Base-by-base conservation (phyloP, 2,888 invertebrate genomes). In the Stegophylla sp. region DNA sequence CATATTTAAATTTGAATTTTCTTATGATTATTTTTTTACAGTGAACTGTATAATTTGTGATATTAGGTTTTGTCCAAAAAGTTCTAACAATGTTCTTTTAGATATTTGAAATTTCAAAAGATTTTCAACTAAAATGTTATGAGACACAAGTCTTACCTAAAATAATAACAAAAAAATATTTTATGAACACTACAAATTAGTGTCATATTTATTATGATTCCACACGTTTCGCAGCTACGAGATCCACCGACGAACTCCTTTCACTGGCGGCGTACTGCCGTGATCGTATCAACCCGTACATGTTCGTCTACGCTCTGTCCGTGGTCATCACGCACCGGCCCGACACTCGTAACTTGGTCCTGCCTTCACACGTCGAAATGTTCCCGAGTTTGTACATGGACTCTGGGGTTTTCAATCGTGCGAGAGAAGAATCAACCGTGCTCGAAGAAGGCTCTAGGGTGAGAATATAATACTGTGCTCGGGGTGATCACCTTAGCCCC, bases 351-450 rank as follows among this genome's bases (percentile, higher is more conserved):
- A 89, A 91, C 66, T 85, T 94, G 26, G 89, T 89, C 72, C 86
- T 93, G 67, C 94, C 94, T 0, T 90, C 93, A 0, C 90, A 95
- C 83, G 90, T 91, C 56, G 92, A 94, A 86, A 88, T 91, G 0
- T 94, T 95, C 86, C 96, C 95, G 0, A 92, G 92, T 85, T 93
- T 93, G 86, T 95, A 93, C 86, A 88, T 95, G 84, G 93, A 94
- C 84, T 90, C 93, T 13, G 90, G 91, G 56, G 89, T 92, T 3
- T 91, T 94, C 85, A 87, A 90, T 0, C 88, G 89, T 73, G 93
- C 92, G 0, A 88, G 92, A 17, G 92, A 93, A 85, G 91, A 91
- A 86, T 89, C 91, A 73, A 90, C 89, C 51, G 88, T 92, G 1
- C 90, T 91, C 1, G 88, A 89, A 0, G 85, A 88, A 7, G 91